These are phyloP conservation scores for Poecilus cupreus DNA, from an alignment of 2,888 invertebrate genomes.

Conservation along the genomic window DNA sequence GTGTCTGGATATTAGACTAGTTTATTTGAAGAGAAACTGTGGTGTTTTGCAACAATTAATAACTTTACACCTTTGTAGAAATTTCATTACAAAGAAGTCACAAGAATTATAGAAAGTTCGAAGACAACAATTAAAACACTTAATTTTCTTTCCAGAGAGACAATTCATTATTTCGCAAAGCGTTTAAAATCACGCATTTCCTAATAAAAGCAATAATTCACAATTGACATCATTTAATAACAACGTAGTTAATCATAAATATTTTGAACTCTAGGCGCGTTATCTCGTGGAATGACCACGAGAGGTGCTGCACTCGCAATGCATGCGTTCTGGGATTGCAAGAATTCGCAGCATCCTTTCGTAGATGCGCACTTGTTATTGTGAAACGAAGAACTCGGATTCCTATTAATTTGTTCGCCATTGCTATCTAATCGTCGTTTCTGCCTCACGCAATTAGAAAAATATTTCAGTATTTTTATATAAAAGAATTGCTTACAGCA, in stretches of 20 bases:
- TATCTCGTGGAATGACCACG: conserved; percentile 13
- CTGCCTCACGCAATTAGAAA: neutral
- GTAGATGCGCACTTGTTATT: neutral
- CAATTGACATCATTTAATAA: conserved; percentile 34
- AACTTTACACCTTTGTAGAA: neutral
- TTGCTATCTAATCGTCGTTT: conserved; percentile 30
- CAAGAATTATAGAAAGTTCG: neutral
- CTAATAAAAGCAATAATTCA: conserved; percentile 25
- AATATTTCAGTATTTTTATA: neutral
- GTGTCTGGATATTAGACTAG: neutral
- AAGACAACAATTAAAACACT: neutral
- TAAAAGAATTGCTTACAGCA: too few relatives aligned
- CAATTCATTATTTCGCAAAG: neutral
- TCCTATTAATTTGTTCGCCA: conserved; percentile 28
- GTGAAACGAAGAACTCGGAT: conserved; percentile 25
- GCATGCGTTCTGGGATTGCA: conserved; percentile 19
- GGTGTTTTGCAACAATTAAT: neutral
- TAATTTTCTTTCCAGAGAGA: neutral
- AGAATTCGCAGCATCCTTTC: conserved; percentile 7
- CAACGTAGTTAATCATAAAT: conserved; percentile 9
- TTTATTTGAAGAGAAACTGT: neutral
- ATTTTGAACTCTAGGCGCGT: conserved; percentile 4
- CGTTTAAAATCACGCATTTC: conserved; percentile 27
- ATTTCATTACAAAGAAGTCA: neutral
- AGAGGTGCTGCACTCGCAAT: neutral